phyloP scores from a whole-genome alignment of 2,797 vertebrate genomes.

The Onychomys torridus region DNA sequence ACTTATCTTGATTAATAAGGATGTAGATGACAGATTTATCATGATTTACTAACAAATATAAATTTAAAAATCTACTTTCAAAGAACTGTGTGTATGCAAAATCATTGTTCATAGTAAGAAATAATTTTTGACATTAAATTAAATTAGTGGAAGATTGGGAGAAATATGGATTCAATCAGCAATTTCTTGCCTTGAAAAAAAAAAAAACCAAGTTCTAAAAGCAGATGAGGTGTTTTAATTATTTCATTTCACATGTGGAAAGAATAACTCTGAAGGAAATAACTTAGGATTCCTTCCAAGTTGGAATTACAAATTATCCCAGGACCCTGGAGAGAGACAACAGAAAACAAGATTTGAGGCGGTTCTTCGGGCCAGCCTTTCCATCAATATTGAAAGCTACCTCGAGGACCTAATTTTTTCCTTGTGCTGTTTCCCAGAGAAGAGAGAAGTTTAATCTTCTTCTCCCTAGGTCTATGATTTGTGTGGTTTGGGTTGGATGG shows the following conservation, averaged over 20 bases:
- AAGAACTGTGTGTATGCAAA: conserved; percentile 76
- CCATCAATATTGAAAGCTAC: conserved; percentile 84
- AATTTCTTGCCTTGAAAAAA: conserved; percentile 78
- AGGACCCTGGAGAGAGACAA: conserved; percentile 85
- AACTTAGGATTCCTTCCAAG: conserved; percentile 87
- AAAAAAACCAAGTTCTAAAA: conserved; percentile 82
- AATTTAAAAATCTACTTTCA: conserved; percentile 83
- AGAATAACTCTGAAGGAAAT: conserved; percentile 89
- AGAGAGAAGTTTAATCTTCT: conserved; percentile 74
- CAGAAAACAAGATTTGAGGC: conserved; percentile 86
- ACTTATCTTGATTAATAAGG: conserved; percentile 81
- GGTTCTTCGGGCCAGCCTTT: conserved; percentile 84
- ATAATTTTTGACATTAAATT: conserved; percentile 80
- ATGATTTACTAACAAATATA: conserved; percentile 83
- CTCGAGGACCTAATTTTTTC: conserved; percentile 84
- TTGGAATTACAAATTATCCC: conserved; percentile 89
- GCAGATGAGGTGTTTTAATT: conserved; percentile 90
- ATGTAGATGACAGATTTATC: conserved; percentile 80
- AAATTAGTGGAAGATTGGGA: conserved; percentile 83
- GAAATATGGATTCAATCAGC: conserved; percentile 88
- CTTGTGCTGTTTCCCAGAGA: conserved; percentile 79
- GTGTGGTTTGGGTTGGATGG: conserved; percentile 26
- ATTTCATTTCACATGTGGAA: conserved; percentile 90
- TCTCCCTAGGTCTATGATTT: background rate
- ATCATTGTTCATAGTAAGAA: conserved; percentile 79